Evolutionary conservation across 2,113 vertebrate species (phyloP).

Genomic region (Rhinopomastus cyanomelas): DNA sequence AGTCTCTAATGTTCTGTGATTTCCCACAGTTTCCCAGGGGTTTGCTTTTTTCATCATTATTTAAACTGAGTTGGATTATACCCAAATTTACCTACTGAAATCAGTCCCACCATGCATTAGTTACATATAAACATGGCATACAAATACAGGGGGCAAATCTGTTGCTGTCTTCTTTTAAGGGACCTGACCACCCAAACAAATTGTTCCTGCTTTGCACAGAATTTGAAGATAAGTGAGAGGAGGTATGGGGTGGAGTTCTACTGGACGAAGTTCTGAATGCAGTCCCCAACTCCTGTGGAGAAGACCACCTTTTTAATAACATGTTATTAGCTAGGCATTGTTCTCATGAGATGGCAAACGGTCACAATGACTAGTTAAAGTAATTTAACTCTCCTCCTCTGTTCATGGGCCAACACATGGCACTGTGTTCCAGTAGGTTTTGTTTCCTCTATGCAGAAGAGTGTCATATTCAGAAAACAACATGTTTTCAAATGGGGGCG

Average conservation of each 20-base stretch:
- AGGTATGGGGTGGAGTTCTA: not conserved
- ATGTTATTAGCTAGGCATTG: not conserved
- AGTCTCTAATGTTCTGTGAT: too few relatives aligned
- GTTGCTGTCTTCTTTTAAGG: not conserved
- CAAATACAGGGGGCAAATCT: not conserved
- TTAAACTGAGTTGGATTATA: not conserved
- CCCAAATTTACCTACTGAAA: not conserved
- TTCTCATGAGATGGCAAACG: not conserved
- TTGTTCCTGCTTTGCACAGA: not conserved
- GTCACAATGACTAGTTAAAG: not conserved
- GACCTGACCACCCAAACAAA: not conserved
- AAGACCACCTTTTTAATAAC: not conserved
- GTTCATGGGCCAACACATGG: not conserved
- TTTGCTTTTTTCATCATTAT: not conserved
- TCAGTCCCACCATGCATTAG: not conserved
- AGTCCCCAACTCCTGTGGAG: not conserved
- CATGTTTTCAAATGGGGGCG: not conserved
- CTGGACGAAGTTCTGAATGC: fast-evolving
- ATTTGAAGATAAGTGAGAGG: not conserved
- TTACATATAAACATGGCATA: not conserved
- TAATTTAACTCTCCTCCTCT: not conserved
- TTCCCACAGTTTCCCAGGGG: not conserved
- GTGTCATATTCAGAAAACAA: not conserved
- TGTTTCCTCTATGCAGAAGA: not conserved
- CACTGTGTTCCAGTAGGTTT: not conserved